Base-by-base conservation (phyloP, 2,888 invertebrate species). In the Cerastoderma edule region DNA sequence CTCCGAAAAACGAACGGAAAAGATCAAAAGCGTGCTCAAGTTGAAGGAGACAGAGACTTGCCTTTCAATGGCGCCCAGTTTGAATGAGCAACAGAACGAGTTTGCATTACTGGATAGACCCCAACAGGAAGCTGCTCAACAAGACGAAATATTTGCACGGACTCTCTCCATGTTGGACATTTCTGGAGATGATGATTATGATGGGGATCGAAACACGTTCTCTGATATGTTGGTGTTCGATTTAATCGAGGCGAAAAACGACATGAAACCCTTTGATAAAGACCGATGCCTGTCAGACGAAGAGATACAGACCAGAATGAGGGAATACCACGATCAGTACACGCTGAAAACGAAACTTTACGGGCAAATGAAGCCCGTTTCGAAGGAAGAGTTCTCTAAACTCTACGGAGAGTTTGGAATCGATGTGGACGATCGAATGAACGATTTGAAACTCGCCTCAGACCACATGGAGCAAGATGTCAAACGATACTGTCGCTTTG, bases 391-490 rank as follows among this genome's bases (percentile, higher is more conserved):
- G 35, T 74, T 71, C 57, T 70, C 65, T 24, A 72, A 73, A 54
- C 65, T 79, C 0, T 63, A 79, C 1, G 74, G 70, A 69, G 75
- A 79, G 19, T 75, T 72, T 53, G 82, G 82, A 5, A 79, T 82
- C 22, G 82, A 82, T 28, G 50, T 82, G 1, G 82, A 82, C 54
- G 76, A 72, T 4, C 60, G 82, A 39, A 73, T 76, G 53, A 60
- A 69, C 16, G 69, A 57, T 39, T 19, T 82, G 22, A 73, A 75
- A 66, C 24, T 39, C 24, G 72, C 39, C 32, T 28, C 39, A 39
- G 56, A 69, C 28, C 66, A 66, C 27, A 50, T 82, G 13, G 76
- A 78, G 53, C 46, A 35, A 1, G 30, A 72, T 6, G 64, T 76
- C 1, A 72, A 74, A 33, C 46, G 64, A 35, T 82, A 76, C 30